Base-by-base conservation (phyloP, 2,797 vertebrate species). In the Muscicapa striata region DNA sequence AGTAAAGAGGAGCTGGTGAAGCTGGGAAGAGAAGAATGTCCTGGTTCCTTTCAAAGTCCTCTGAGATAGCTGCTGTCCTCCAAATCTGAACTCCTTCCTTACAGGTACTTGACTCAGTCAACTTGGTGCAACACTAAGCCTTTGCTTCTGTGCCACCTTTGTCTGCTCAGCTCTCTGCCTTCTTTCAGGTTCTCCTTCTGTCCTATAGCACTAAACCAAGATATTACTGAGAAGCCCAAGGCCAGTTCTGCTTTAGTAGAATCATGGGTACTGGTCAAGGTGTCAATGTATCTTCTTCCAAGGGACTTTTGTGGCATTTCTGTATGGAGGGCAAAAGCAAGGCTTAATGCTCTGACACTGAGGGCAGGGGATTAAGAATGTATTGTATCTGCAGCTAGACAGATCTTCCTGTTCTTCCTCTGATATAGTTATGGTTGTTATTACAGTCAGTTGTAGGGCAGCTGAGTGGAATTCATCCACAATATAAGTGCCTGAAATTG, bases 111-210 rank as follows among this genome's bases (percentile, higher is more conserved):
- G n/a, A 5, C 7, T 29, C 16, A 11, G 26, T 46, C 11, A 57
- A 0, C 14, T 64, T 16, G 3, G 8, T 16, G 41, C 14, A 48
- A 4, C 14, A 6, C 12, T 3, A 22, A 59, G n/a, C n/a, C 26
- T 74, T 86, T 81, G 23, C 40, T 58, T 18, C 9, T 15, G 13
- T 51, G 16, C 13, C 10, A 6, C 13, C 21, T 76, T 24, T 27
- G 27, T 14, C 26, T 55, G 26, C 46, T 54, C 30, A 58, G 38
- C 30, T 55, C 36, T 52, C 40, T 90, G 45, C 8, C 4, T 4
- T 66, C 8, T 46, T 34, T 26, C 17, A 62, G 15, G 2, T 11
- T 73, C 15, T 36, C 41, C 45, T 38, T 24, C 36, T 32, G 1
- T n/a, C 29, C 13, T 64, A 6, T 22, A 87, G 55, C 23, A n/a